Base-by-base conservation (phyloP, 2,888 invertebrate genomes). In the Eueremaeus valkanovi region DNA sequence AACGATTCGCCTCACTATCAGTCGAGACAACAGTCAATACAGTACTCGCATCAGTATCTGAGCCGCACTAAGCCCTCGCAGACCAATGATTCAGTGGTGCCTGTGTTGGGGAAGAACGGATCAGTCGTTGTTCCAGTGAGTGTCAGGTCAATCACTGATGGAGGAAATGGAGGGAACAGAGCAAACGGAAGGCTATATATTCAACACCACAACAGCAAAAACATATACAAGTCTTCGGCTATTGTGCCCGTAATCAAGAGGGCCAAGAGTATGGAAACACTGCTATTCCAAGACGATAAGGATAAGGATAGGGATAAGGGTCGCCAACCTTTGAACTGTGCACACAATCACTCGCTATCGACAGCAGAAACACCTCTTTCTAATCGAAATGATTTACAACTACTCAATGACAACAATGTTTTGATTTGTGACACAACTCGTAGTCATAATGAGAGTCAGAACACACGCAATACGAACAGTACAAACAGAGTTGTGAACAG, bases 241-340 rank as follows among this genome's bases (percentile, higher is more conserved):
- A 36, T 61, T 29, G 40, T 72, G 36, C 75, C 75, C 2, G 51
- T 72, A 16, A 75, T 75, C 40, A 66, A 66, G 27, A 49, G 66
- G 18, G 72, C 75, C 3, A 75, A 75, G 18, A 72, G 72, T 61
- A 72, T 72, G 72, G 75, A 75, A 73, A 63, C 75, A 40, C 31
- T 75, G 31, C 55, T 70, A 21, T 42, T 70, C 3, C 70, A 70
- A 66, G 66, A 66, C 16, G 66, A 66, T 24, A 66, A 40, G 3
- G 24, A 31, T 0, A 29, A 31, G 16, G 70, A 70, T 8, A 70
- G 58, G 29, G 68, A 68, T 11, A 68, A 3, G 24, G 40, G 42
- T 68, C 68, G 29, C 40, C 27, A 70, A 70, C 45, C 27, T 16
- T 8, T 45, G 13, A 70, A 70, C 70, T 40, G 3, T 40, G 11